Base-by-base conservation (phyloP, 2,888 invertebrate species). In the Nemotelus pantherinus region DNA sequence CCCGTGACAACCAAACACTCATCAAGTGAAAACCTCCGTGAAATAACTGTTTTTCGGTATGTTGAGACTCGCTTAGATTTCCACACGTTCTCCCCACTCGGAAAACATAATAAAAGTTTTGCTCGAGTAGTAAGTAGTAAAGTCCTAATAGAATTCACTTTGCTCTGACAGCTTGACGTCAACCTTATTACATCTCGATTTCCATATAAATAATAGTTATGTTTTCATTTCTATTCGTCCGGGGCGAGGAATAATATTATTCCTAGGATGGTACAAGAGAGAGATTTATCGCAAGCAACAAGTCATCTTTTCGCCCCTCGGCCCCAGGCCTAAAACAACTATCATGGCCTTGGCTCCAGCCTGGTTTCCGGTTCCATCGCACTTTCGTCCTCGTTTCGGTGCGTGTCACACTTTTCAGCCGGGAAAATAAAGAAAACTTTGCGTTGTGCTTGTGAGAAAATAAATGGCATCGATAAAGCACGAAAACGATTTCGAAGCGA, bases 391-490 rank as follows among this genome's bases (percentile, higher is more conserved):
- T 25, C 25, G 25, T 25, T 25, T 25, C 25, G 25, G 25, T 25
- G 25, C 25, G 25, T 25, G 25, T 25, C 25, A 25, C 25, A 25
- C 25, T 25, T 25, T 50, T 50, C 9, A 25, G 44, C 65, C 9
- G 3, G 7, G 4, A 44, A 45, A 47, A 47, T 9, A 65, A 25
- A 25, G 1, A 25, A 25, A 25, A 25, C 25, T 25, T 25, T 25
- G 25, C 25, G 25, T 25, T 25, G 9, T 7, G 9, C 5, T 50
- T 50, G 50, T 50, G 50, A 50, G 50, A 50, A 65, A 45, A 65
- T 65, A 65, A 65, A 65, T 65, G 65, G 45, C 65, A 65, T 65
- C 65, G 65, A 65, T 65, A 65, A 65, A 65, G 47, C 44, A 47
- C 10, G 65, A 65, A 65, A 65, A 65, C 41, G 65, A 44, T 65